Evolutionary conservation across 2,797 vertebrate species (phyloP), one percentile per base, ranked within the genome.

Genomic region (Todus mexicanus): DNA sequence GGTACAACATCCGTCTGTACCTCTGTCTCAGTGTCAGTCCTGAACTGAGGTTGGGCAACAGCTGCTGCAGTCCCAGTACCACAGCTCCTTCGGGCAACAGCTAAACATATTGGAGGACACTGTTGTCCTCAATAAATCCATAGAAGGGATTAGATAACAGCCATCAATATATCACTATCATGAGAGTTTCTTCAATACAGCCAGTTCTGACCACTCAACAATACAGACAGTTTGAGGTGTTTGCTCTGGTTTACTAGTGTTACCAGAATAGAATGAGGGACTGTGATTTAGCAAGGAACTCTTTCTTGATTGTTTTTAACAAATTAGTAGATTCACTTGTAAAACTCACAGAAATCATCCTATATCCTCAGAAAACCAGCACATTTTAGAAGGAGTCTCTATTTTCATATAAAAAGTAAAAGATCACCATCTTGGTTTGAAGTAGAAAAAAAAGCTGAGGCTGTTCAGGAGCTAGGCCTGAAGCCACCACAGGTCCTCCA

Each of bases 1-100:
- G 13, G 21, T 38, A 9, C 0, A 0, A 53, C 6, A 6, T 59
- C 19, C 35, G 37, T 77, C 50, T 83, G 15, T n/a, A 65, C 27
- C 22, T 84, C 45, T 51, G n/a, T 15, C 48, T 37, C 26, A 48
- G 23, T 38, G 33, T 7, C 66, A 47, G 56, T 64, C 25, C 42
- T 63, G 1, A 50, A 37, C 33, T 37, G 45, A 33, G 10, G 7
- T 40, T 20, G 15, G 17, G 10, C n/a, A 89, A 27, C 3, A 77
- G 38, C 45, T 72, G 37, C 75, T 85, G 25, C 18, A 68, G 37
- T 56, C 33, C 23, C 48, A 78, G 38, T 59, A 26, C 8, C 14
- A 47, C 40, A 75, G 33, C 11, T 72, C 45, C 54, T 75, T 48
- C 11, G 1, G 26, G 42, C 27, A 87, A 56, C 50, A 85, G n/a